phyloP scores from a whole-genome alignment of 2,888 invertebrate genomes.

The Sialis lutaria region DNA sequence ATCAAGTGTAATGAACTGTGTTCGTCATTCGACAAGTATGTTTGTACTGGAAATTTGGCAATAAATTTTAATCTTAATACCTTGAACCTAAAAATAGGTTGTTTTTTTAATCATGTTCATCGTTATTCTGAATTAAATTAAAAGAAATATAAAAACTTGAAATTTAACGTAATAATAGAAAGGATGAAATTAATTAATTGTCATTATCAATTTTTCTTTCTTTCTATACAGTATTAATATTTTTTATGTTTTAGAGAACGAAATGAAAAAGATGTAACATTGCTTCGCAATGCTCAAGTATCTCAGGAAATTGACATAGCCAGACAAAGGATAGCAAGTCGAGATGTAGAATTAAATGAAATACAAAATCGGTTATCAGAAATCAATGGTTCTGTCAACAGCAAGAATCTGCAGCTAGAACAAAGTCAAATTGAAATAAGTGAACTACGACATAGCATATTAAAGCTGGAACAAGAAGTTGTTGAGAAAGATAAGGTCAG shows the following conservation, averaged over 20 bases:
- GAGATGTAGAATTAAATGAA: constrained; percentile 45
- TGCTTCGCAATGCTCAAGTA: constrained; percentile 64
- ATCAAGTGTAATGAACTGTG: constrained; percentile 8
- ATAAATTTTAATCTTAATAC: background rate
- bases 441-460: constrained; percentile 28
- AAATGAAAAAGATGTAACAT: constrained; percentile 55
- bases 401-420: constrained; percentile 15
- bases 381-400: constrained; percentile 28
- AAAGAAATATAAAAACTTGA: too few species aligned
- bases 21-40: constrained; percentile 5
- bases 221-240: too few species aligned
- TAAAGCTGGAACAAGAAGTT: constrained; percentile 40
- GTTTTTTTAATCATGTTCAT: background rate
- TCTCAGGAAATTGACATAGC: constrained; percentile 65
- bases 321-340: constrained; percentile 52
- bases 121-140: too few species aligned
- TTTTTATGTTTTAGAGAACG: constrained; percentile 37
- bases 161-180: too few species aligned
- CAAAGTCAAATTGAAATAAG: constrained; percentile 22
- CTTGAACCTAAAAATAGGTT: background rate
- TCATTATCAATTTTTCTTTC: too few species aligned
- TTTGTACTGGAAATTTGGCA: background rate
- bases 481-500: constrained; percentile 43
- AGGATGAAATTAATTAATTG: too few species aligned
- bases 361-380: constrained; percentile 35